A percentile compares a stretch with the other conserved stretches of the same genome.
Conservation (phyloP, 2,797 vertebrate genomes). For the Paratrypauchen microcephalus region DNA sequence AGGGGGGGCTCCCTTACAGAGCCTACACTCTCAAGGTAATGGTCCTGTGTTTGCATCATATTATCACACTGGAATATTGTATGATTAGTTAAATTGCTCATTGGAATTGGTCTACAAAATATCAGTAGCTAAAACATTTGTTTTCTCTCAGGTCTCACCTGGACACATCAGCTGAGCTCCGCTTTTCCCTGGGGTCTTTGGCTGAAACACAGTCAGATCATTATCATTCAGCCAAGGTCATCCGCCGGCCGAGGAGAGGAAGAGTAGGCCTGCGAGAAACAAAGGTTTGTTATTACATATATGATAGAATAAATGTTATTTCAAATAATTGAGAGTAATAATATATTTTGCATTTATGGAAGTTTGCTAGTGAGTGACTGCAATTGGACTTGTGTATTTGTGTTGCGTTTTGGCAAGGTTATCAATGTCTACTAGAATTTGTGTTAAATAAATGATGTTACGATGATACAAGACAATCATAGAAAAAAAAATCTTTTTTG, state of each 20-base stretch:
- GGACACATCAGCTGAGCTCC: conserved; percentile 88
- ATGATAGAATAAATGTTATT: too few relatives aligned
- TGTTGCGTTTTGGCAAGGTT: background rate
- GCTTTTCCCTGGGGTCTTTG: conserved; percentile 91
- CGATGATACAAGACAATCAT: background rate
- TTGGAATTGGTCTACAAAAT: background rate
- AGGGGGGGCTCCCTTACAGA: conserved; percentile 94
- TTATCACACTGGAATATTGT: background rate
- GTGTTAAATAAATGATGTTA: too few relatives aligned
- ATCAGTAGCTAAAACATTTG: background rate
- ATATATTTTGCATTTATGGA: background rate
- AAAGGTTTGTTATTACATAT: conserved; percentile 81
- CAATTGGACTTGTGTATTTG: background rate
- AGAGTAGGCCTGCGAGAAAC: conserved; percentile 87
- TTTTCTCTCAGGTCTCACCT: conserved; percentile 84
- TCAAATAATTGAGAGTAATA: background rate
- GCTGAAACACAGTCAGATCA: conserved; percentile 93
- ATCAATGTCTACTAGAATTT: too few relatives aligned
- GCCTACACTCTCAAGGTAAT: conserved; percentile 88
- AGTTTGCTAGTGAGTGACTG: background rate
- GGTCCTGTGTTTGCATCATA: background rate
- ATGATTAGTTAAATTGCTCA: background rate
- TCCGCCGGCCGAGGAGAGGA: conserved; percentile 89
- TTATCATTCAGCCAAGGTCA: conserved; percentile 94
- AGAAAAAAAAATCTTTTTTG: background rate